phyloP scores from a whole-genome alignment of 2,797 vertebrate species.

The Zalophus californianus region DNA sequence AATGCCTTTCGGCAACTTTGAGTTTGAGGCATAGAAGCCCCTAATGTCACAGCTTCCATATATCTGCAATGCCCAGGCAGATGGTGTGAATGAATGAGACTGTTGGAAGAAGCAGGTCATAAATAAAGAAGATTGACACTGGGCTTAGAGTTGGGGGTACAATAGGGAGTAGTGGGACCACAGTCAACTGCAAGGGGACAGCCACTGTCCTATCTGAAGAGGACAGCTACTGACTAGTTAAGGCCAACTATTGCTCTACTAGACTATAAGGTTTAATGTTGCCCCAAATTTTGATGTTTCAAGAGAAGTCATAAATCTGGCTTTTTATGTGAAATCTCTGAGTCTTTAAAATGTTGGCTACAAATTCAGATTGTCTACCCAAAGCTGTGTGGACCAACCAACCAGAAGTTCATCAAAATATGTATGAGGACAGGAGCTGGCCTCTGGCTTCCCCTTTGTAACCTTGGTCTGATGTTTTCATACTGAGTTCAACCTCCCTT shows the following conservation, averaged over 20 bases:
- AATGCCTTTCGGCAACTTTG: not conserved
- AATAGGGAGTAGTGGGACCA: fast-evolving
- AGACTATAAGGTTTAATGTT: not conserved
- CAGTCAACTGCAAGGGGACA: not conserved
- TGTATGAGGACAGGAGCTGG: not conserved
- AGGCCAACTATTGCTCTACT: not conserved
- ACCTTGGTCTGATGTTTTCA: not conserved
- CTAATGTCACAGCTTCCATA: not conserved
- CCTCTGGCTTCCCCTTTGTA: not conserved
- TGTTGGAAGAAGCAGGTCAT: not conserved
- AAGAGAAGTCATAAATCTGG: constrained; percentile 29
- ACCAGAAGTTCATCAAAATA: constrained; percentile 49
- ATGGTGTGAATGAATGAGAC: too few relatives aligned
- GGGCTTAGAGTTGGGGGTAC: not conserved
- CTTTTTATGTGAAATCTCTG: constrained; percentile 61
- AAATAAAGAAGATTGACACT: not conserved
- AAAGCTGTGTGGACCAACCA: not conserved
- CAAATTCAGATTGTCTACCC: constrained; percentile 54
- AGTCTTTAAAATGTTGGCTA: constrained; percentile 53
- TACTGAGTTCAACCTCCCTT: constrained; percentile 31
- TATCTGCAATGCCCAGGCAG: not conserved
- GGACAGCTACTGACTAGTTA: not conserved
- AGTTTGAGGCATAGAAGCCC: not conserved
- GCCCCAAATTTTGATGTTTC: constrained; percentile 36
- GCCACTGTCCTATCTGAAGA: not conserved